phyloP scores from a whole-genome alignment of 2,797 vertebrate genomes.

The Merluccius polli region DNA sequence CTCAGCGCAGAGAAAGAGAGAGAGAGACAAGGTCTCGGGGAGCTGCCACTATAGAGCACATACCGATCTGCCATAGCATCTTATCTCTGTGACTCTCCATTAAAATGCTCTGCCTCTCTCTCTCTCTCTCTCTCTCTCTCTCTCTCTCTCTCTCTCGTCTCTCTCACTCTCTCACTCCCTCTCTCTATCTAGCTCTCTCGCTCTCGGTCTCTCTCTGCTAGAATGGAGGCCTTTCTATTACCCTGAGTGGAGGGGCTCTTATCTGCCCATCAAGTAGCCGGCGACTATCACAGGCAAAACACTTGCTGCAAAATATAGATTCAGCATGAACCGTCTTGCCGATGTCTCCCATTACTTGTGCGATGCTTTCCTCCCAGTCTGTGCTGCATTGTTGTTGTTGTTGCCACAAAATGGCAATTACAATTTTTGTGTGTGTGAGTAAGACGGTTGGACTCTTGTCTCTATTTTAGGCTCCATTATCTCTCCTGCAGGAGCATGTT shows the following conservation, averaged over 20 bases:
- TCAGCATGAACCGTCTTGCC: conserved; percentile 53
- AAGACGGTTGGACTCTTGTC: conserved; percentile 12
- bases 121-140: conserved; percentile 34
- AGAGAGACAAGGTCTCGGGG: conserved; percentile 65
- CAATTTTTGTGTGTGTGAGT: conserved; percentile 25
- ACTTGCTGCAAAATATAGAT: conserved; percentile 35
- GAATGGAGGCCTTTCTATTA: conserved; percentile 75
- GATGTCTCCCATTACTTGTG: conserved; percentile 41
- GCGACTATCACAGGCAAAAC: conserved; percentile 57
- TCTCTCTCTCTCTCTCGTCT: conserved; percentile 30
- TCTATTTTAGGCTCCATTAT: conserved; percentile 22
- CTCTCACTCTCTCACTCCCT: conserved; percentile 29
- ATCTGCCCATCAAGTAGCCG: conserved; percentile 71
- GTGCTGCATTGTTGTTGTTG: conserved; percentile 18
- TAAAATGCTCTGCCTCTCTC: conserved; percentile 68
- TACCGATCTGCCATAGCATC: conserved; percentile 75
- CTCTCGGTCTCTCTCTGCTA: conserved; percentile 38
- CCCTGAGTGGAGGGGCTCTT: conserved; percentile 73
- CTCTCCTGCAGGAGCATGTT: conserved; percentile 42
- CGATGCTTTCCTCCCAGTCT: conserved; percentile 43
- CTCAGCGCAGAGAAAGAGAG: conserved; percentile 47
- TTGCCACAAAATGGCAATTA: background rate
- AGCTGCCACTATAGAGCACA: conserved; percentile 68
- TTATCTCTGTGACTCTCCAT: conserved; percentile 76
- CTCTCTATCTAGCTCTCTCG: conserved; percentile 21